Conservation (phyloP, 1,140 invertebrate genomes). For the Lepeophtheirus salmonis region DNA sequence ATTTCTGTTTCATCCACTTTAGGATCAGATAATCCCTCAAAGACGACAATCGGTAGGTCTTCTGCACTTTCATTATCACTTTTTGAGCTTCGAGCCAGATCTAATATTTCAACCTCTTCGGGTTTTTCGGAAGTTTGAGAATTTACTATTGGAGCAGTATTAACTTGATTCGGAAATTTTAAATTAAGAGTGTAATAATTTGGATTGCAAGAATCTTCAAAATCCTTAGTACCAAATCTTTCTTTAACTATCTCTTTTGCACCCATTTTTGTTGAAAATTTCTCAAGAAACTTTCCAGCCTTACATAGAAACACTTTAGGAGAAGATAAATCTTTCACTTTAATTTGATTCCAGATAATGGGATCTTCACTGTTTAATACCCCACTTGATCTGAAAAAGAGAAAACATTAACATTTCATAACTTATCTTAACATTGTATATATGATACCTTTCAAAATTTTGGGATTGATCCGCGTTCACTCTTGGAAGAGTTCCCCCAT, state of each 20-base stretch:
- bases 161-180: no score
- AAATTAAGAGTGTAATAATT: no score
- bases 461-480: neutral
- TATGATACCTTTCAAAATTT: no score
- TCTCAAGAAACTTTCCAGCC: constrained; percentile 7
- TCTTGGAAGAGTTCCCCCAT: constrained; percentile 1
- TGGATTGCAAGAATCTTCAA: neutral
- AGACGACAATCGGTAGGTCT: constrained; percentile 3
- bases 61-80: neutral
- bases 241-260: constrained; percentile 5
- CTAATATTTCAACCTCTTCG: constrained; percentile 5
- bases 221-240: neutral
- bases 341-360: neutral
- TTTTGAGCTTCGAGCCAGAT: neutral
- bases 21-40: constrained; percentile 6
- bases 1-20: constrained; percentile 8
- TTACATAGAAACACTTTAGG: constrained; percentile 9
- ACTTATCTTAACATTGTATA: neutral
- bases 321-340: neutral
- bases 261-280: constrained; percentile 7
- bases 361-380: constrained; percentile 1
- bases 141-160: no score
- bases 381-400: no score
- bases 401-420: no score
- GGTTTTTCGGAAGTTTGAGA: no score